phyloP scores from a whole-genome alignment of 2,797 vertebrate species.

The Melanotaenia trifasciata region DNA sequence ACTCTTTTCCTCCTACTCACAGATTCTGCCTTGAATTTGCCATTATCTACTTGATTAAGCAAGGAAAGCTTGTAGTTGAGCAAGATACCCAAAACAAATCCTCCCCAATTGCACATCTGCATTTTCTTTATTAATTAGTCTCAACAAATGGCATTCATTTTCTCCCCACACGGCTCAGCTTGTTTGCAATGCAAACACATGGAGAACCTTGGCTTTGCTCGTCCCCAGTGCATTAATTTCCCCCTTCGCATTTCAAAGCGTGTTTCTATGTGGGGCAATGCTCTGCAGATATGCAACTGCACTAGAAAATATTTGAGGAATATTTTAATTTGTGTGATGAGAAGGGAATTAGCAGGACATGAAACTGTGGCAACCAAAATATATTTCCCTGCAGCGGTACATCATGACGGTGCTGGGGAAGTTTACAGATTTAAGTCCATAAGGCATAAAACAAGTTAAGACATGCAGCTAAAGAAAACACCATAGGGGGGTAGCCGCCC shows the following conservation, averaged over 20 bases:
- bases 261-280: slow-evolving; percentile 62
- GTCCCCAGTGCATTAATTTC: slow-evolving; percentile 58
- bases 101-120: slow-evolving; percentile 77
- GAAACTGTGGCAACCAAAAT: slow-evolving; percentile 53
- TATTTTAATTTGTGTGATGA: slow-evolving; percentile 55
- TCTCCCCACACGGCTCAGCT: slow-evolving; percentile 67
- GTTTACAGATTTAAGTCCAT: slow-evolving; percentile 67
- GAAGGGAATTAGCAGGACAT: slow-evolving; percentile 41
- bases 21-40: slow-evolving; percentile 57
- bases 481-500: slow-evolving; percentile 56
- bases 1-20: slow-evolving; percentile 36
- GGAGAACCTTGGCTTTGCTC: slow-evolving; percentile 53
- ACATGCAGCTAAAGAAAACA: slow-evolving; percentile 56
- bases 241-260: slow-evolving; percentile 47
- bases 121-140: slow-evolving; percentile 83
- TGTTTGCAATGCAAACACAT: slow-evolving; percentile 80
- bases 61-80: slow-evolving; percentile 60
- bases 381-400: slow-evolving; percentile 37
- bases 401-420: slow-evolving; percentile 1
- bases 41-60: slow-evolving; percentile 77
- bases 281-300: slow-evolving; percentile 66
- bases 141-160: slow-evolving; percentile 79
- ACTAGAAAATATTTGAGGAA: slow-evolving; percentile 55
- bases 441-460: slow-evolving; percentile 63
- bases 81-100: slow-evolving; percentile 69